Conservation (phyloP, 2,888 invertebrate genomes). For the Lasioglossum morio region DNA sequence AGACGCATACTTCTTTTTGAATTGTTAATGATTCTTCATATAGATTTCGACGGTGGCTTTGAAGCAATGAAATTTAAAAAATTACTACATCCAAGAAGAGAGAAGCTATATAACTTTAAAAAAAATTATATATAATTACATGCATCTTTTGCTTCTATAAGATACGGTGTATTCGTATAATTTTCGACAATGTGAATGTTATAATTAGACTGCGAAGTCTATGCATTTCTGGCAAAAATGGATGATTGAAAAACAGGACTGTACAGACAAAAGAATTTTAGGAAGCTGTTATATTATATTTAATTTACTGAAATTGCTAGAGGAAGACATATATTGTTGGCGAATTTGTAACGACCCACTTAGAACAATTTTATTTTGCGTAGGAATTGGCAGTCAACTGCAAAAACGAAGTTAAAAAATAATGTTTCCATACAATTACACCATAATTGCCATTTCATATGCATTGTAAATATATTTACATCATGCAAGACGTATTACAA, state of each 20-base stretch:
- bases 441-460: neutral
- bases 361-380: no score
- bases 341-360: neutral
- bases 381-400: no score
- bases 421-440: neutral
- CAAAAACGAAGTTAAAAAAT: neutral
- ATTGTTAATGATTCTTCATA: neutral
- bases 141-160: no score
- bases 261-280: neutral
- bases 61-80: neutral
- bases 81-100: neutral
- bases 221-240: neutral
- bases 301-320: neutral
- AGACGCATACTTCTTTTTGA: neutral
- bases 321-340: neutral
- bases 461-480: neutral
- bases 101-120: no score
- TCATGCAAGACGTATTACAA: neutral
- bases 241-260: neutral
- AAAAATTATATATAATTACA: no score
- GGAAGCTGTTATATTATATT: neutral
- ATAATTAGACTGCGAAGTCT: neutral
- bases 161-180: no score
- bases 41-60: no score
- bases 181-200: no score